These are phyloP conservation scores for Apodemia zela DNA, from an alignment of 2,888 invertebrate genomes.

Conservation along the genomic window DNA sequence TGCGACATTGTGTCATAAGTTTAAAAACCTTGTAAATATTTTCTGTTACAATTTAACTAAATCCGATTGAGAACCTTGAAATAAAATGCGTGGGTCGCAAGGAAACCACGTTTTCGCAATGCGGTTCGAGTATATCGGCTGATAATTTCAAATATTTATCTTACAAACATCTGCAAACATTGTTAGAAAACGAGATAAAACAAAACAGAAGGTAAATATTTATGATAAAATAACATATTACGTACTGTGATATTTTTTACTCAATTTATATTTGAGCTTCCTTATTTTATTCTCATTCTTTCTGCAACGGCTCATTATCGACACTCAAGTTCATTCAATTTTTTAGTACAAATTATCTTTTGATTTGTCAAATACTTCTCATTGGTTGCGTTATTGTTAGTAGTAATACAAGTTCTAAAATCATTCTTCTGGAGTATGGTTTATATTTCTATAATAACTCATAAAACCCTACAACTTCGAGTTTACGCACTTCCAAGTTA, in stretches of 20 bases:
- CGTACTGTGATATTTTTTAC: conserved; percentile 65
- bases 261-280: conserved; percentile 68
- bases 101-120: conserved; percentile 48
- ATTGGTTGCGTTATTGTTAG: too few relatives aligned
- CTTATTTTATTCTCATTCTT: conserved; percentile 57
- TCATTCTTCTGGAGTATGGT: too few relatives aligned
- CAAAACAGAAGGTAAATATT: neutral
- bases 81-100: conserved; percentile 45
- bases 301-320: conserved; percentile 57
- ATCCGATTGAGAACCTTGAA: conserved; percentile 53
- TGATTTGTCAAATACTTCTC: too few relatives aligned
- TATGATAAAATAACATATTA: conserved; percentile 20
- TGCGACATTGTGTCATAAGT: conserved; percentile 6
- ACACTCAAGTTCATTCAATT: too few relatives aligned
- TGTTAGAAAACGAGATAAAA: conserved; percentile 5
- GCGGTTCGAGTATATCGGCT: conserved; percentile 29
- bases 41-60: conserved; percentile 38
- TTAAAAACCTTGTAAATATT: conserved; percentile 4
- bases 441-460: too few relatives aligned
- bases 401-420: too few relatives aligned
- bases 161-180: neutral
- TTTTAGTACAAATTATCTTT: too few relatives aligned
- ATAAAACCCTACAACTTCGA: too few relatives aligned
- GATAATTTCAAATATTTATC: conserved; percentile 10
- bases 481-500: too few relatives aligned